Evolutionary conservation across 2,888 invertebrate genomes (phyloP).

Genomic region (Spialia ferax): DNA sequence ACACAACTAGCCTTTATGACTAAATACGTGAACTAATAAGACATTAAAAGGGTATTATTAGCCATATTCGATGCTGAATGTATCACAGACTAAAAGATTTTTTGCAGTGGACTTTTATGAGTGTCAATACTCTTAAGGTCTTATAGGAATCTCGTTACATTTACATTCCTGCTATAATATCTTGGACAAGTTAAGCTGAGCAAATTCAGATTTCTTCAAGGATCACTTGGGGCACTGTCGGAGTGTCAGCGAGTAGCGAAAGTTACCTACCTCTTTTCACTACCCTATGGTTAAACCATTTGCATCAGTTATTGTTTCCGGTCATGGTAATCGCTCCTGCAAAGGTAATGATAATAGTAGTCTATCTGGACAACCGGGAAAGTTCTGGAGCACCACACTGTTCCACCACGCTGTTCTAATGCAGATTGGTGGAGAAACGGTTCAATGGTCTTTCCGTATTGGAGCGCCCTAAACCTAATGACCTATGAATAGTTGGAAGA

Average conservation of each 20-base stretch:
- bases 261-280: no score
- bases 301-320: no score
- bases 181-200: slow-evolving; percentile 33
- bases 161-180: slow-evolving; percentile 41
- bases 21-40: slow-evolving; percentile 36
- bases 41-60: slow-evolving; percentile 40
- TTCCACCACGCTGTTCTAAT: no score
- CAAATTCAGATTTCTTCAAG: slow-evolving; percentile 39
- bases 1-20: neutral
- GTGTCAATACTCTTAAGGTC: slow-evolving; percentile 36
- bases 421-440: no score
- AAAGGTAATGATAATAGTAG: no score
- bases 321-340: no score
- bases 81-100: slow-evolving; percentile 27
- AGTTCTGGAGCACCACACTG: no score
- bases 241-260: neutral
- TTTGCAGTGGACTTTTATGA: slow-evolving; percentile 30
- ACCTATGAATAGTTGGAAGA: no score
- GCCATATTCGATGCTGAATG: slow-evolving; percentile 16
- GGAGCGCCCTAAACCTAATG: no score
- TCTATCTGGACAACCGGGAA: no score
- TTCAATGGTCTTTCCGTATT: no score
- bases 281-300: no score
- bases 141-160: slow-evolving; percentile 38
- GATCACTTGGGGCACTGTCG: slow-evolving; percentile 1